Conservation (phyloP, 2,113 vertebrate species). For the Proterorhinus semilunaris region DNA sequence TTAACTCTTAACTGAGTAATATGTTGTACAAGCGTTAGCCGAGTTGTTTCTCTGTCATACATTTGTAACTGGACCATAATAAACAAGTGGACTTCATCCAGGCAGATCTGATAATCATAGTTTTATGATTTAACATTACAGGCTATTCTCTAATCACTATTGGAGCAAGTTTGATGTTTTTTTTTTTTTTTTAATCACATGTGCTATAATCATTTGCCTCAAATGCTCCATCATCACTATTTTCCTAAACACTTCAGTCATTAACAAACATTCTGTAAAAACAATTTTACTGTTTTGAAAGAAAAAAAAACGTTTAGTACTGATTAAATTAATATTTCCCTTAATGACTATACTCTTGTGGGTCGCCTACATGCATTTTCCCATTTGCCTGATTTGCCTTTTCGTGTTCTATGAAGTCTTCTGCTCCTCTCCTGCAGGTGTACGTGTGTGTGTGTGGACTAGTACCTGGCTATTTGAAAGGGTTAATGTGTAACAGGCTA, state of each 20-base stretch:
- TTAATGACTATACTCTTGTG: neutral
- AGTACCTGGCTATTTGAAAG: slow-evolving; percentile 23
- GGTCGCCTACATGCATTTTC: neutral
- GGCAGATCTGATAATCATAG: neutral
- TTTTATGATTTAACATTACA: neutral
- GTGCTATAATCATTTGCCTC: no score
- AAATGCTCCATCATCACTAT: no score
- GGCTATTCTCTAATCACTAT: no score
- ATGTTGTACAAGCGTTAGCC: neutral
- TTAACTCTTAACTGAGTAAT: neutral
- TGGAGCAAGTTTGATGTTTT: no score
- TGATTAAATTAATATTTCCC: neutral
- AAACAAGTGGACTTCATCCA: neutral
- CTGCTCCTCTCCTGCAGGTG: neutral
- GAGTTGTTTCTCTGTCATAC: neutral
- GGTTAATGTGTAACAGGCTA: slow-evolving; percentile 71
- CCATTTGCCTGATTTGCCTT: neutral
- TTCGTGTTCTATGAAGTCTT: neutral
- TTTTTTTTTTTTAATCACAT: no score
- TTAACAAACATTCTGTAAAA: no score
- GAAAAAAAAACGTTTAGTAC: no score
- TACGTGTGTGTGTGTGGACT: neutral
- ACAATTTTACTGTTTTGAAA: no score
- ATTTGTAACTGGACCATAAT: neutral
- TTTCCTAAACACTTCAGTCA: no score